A percentile compares a stretch with the other conserved stretches of the same genome.
Conservation (phyloP, 1,140 invertebrate genomes). For the Contarinia nasturtii region DNA sequence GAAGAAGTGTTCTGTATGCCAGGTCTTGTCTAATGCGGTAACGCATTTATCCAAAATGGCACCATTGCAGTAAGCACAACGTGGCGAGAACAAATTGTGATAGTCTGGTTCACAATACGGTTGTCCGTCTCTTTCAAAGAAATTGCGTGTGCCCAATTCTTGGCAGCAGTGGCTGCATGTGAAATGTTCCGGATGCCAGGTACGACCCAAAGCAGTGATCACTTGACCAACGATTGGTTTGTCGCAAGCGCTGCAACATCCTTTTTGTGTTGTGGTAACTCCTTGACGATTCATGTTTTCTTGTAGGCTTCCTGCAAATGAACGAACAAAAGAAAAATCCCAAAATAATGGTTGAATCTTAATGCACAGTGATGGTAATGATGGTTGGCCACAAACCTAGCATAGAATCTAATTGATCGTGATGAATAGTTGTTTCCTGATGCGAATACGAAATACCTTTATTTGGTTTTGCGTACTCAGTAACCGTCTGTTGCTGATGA, state of each 20-base stretch:
- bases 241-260: constrained; percentile 92
- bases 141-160: constrained; percentile 91
- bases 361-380: neutral
- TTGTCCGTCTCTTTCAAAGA: constrained; percentile 91
- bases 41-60: constrained; percentile 99
- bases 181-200: constrained; percentile 99
- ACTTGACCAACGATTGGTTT: constrained; percentile 97
- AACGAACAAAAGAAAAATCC: neutral
- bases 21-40: constrained; percentile 54
- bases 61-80: constrained; percentile 96
- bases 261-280: constrained; percentile 92
- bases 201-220: constrained; percentile 82
- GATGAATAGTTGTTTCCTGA: constrained; percentile 24
- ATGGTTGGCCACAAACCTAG: constrained; percentile 26
- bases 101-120: constrained; percentile 98
- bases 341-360: neutral
- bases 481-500: constrained; percentile 35
- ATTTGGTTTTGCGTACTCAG: constrained; percentile 54
- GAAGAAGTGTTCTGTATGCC: constrained; percentile 61
- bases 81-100: constrained; percentile 92
- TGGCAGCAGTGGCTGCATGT: constrained; percentile 91
- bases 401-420: constrained; percentile 76
- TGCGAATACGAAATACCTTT: constrained; percentile 31
- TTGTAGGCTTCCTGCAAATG: constrained; percentile 50
- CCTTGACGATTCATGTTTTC: constrained; percentile 94